Percentiles rank a stretch among this genome's conserved stretches.
These are phyloP conservation scores for Cisticola juncidis DNA, from an alignment of 2,113 vertebrate genomes.

Conservation along the genomic window DNA sequence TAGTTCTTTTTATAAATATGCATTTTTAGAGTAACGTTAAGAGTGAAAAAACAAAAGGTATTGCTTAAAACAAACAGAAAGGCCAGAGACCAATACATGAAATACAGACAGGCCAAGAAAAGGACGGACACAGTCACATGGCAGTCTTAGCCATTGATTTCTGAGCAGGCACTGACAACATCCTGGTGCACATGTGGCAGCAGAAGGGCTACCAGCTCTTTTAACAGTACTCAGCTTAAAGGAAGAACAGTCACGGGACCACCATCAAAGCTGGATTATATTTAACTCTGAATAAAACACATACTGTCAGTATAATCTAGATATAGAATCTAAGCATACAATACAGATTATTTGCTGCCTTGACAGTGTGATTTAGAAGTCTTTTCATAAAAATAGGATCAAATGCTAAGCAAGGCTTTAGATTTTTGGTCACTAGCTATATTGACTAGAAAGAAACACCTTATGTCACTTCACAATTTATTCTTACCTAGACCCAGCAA, in stretches of 20 bases:
- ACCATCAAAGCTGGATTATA: neutral
- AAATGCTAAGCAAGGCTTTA: neutral
- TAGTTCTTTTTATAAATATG: neutral
- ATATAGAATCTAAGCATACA: neutral
- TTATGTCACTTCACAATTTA: fast-evolving
- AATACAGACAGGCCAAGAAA: neutral
- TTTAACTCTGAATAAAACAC: neutral
- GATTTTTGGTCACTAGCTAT: neutral
- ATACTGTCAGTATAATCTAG: neutral
- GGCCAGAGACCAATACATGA: neutral
- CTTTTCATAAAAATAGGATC: neutral
- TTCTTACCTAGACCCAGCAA: neutral
- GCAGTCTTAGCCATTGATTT: neutral
- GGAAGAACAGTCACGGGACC: neutral
- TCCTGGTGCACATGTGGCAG: neutral
- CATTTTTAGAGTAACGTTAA: neutral
- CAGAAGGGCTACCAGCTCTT: neutral
- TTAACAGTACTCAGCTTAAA: neutral
- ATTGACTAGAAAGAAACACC: neutral
- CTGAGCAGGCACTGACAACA: neutral
- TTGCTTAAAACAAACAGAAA: neutral
- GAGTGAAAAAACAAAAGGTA: neutral
- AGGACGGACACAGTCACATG: neutral
- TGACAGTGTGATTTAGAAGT: neutral
- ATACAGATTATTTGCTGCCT: neutral